Conservation (phyloP, 2,888 invertebrate genomes). For the Eupithecia subfuscata region DNA sequence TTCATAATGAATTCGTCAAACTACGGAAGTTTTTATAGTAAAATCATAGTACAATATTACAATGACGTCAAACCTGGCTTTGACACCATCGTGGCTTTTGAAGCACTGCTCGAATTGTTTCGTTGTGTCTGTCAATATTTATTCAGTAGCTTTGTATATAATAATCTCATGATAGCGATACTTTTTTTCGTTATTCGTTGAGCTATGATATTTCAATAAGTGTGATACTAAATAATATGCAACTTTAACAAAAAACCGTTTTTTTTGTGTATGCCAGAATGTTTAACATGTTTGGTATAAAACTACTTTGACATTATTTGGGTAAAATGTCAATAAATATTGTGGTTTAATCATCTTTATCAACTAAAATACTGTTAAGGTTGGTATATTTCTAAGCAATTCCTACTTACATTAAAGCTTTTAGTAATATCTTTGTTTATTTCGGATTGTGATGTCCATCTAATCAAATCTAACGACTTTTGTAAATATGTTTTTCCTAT, state of each 20-base stretch:
- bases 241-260: neutral
- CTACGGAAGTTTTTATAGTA: no score
- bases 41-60: neutral
- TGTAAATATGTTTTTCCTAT: neutral
- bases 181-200: neutral
- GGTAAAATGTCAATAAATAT: neutral
- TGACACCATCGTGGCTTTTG: slow-evolving; percentile 10
- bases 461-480: neutral
- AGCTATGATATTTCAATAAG: neutral
- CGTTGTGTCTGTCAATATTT: slow-evolving; percentile 3
- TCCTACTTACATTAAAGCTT: slow-evolving; percentile 16
- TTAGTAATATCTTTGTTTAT: neutral
- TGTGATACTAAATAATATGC: neutral
- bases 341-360: neutral
- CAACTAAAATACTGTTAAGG: slow-evolving; percentile 1
- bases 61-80: slow-evolving; percentile 11
- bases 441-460: neutral
- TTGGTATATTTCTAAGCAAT: slow-evolving; percentile 9
- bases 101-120: neutral
- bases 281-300: neutral
- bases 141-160: neutral
- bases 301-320: neutral
- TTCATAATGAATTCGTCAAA: no score
- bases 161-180: neutral
- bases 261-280: neutral